Evolutionary conservation across 2,888 invertebrate species (phyloP), one percentile per base, ranked within the genome.

Genomic region (Auanema sp.): DNA sequence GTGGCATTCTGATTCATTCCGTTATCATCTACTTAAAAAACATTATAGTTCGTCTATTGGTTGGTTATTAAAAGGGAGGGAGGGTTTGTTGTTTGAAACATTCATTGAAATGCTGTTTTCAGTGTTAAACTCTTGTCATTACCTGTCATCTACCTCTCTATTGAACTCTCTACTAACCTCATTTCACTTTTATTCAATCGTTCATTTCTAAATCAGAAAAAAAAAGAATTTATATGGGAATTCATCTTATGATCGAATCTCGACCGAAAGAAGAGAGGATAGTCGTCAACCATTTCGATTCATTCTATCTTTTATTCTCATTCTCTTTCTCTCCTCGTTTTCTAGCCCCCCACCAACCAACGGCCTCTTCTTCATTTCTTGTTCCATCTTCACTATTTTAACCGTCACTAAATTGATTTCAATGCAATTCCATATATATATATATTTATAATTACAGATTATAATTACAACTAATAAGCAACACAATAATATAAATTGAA

Each of bases 71-170:
- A n/a, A n/a, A n/a, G n/a, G n/a, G n/a, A n/a, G n/a, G n/a, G n/a
- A n/a, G 33, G 4, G 3, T 14, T 18, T 2, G 5, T 18, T 42
- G 12, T 54, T 10, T 3, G 40, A 25, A 55, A 60, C 54, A 54
- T 50, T 47, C 54, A 53, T 53, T 54, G 54, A 54, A 25, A 60
- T 14, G 55, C 41, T 47, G 33, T 54, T 55, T 60, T 54, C 54
- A 50, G 50, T 55, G 54, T 55, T 49, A 60, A 59, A 51, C 41
- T 57, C 43, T n/a, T 8, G 18, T 18, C 44, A 41, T 43, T 43
- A 55, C 41, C 21, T 16, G 18, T 16, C 14, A 2, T 42, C 41
- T 18, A 55, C 40, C 18, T 42, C 1, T n/a, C 24, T 55, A n/a
- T 33, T 24, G 23, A 40, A 55, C 55, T 55, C 33, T 43, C 42